These are phyloP conservation scores for Eriosoma lanigerum DNA, from an alignment of 1,140 invertebrate genomes.

Conservation along the genomic window DNA sequence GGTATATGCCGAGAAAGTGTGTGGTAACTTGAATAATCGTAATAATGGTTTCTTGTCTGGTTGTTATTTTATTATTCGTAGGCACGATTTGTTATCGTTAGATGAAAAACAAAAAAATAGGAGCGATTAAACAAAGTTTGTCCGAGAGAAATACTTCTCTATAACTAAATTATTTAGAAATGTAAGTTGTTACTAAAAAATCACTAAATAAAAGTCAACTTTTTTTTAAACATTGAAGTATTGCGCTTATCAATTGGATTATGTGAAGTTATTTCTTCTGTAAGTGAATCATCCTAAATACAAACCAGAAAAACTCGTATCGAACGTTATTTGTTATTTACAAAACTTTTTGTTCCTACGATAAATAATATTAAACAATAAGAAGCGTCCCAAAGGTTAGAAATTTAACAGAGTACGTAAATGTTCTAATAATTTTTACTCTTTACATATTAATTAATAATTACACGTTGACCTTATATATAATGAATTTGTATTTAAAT, in stretches of 20 bases:
- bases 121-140: conserved; percentile 17
- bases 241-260: too few relatives aligned
- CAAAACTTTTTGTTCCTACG: background rate
- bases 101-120: background rate
- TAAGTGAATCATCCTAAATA: too few relatives aligned
- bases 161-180: too few relatives aligned
- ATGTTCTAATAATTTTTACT: background rate
- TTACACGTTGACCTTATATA: background rate
- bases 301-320: too few relatives aligned
- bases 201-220: too few relatives aligned
- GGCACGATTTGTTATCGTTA: background rate
- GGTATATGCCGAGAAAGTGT: conserved; percentile 27
- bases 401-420: background rate
- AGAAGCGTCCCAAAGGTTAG: background rate
- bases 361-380: background rate
- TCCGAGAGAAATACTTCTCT: background rate
- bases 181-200: too few relatives aligned
- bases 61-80: conserved; percentile 3
- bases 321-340: conserved; percentile 3
- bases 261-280: too few relatives aligned
- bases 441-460: background rate
- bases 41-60: background rate
- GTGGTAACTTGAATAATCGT: background rate
- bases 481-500: background rate
- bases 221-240: too few relatives aligned